Conservation (phyloP, 2,888 invertebrate species). For the Ernsta delagoae region DNA sequence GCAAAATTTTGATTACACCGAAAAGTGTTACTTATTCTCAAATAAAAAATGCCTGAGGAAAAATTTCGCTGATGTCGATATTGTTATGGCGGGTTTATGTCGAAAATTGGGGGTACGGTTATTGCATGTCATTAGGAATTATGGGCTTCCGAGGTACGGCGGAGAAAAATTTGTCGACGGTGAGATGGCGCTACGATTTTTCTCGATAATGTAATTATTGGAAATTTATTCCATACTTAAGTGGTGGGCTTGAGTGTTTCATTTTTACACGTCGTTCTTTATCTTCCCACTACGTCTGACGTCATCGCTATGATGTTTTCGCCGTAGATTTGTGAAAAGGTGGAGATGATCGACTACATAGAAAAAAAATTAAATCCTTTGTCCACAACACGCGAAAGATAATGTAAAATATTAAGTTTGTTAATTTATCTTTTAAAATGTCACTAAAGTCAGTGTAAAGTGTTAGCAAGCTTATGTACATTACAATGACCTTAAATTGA, state of each 20-base stretch:
- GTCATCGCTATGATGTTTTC: neutral
- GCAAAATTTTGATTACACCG: constrained; percentile 81
- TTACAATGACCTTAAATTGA: neutral
- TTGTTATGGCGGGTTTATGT: constrained; percentile 85
- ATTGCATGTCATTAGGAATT: constrained; percentile 86
- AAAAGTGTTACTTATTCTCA: constrained; percentile 83
- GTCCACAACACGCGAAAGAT: too few species aligned
- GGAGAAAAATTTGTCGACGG: constrained; percentile 71
- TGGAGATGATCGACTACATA: too few species aligned
- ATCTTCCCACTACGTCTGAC: constrained; percentile 3
- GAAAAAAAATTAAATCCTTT: too few species aligned
- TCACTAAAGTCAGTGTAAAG: neutral
- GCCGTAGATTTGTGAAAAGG: neutral
- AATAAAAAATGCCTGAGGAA: constrained; percentile 73
- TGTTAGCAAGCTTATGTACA: neutral
- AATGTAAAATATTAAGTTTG: too few species aligned
- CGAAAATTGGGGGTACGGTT: constrained; percentile 84
- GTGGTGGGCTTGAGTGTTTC: constrained; percentile 46
- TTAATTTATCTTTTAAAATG: too few species aligned
- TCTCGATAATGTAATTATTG: constrained; percentile 83
- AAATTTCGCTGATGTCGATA: constrained; percentile 84
- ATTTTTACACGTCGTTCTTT: constrained; percentile 32
- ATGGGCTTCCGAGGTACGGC: constrained; percentile 77
- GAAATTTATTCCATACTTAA: constrained; percentile 76
- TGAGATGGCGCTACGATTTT: constrained; percentile 66